Evolutionary conservation across 2,797 vertebrate genomes (phyloP), one percentile per base, ranked within the genome.

Genomic region (Pseudomugil tenellus): DNA sequence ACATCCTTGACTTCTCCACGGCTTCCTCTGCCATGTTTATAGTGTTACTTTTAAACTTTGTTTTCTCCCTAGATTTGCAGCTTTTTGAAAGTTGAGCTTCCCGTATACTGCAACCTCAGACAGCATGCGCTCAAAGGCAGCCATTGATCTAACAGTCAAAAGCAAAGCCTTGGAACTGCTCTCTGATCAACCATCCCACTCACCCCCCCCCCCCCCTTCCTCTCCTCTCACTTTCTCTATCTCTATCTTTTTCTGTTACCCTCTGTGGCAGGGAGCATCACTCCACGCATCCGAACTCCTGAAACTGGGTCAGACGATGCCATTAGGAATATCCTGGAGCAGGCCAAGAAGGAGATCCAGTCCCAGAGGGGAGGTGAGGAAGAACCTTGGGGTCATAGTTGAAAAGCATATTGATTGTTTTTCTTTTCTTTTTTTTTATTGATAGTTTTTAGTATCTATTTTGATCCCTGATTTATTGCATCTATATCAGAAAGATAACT

Each of bases 321-420:
- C 91, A 99, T 99, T 92, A 99, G 98, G 93, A 99, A 83, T 90
- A 99, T 99, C 92, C 91, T 99, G 83, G 98, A 99, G 90, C 98
- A 99, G 92, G 98, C 98, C 17, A 99, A 99, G 92, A 99, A 98
- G 92, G 98, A 99, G 92, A 98, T 99, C 21, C 97, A 99, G 93
- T 98, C 96, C 0, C 97, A 99, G 91, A 96, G 96, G 90, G 96
- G 96, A 89, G 96, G 96, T 97, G 62, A 92, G 94, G 77, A 31
- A 65, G 71, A 59, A 83, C 63, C 76, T 59, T 53, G 26, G 1
- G 80, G 65, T 68, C 62, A 72, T n/a, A 67, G 32, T 61, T 83
- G 21, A 79, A 71, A 80, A 73, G 58, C 55, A 16, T 56, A 68
- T 64, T 67, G 58, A 74, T 76, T 58, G 29, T 64, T 76, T 63